Evolutionary conservation across 2,797 vertebrate species (phyloP), one percentile per base, ranked within the genome.

Genomic region (Acridotheres tristis): DNA sequence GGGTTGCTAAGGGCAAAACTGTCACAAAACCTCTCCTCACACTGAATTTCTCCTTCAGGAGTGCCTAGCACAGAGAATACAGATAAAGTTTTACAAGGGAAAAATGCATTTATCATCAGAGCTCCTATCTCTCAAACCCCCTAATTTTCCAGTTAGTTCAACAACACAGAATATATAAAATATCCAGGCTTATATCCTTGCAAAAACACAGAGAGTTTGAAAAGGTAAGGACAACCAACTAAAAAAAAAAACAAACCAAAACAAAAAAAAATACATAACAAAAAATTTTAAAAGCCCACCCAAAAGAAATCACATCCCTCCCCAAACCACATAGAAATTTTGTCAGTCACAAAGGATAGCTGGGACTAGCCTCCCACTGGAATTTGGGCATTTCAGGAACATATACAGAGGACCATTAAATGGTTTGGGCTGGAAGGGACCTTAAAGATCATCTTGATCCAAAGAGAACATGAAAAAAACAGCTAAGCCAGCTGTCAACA

Each of bases 21-120:
- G 78, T 74, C 90, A 86, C 36, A 85, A 84, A 85, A 93, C 66
- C 68, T 89, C 72, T 89, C 84, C 94, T 94, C 85, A 91, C 75
- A 85, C 17, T 48, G 65, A 61, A 71, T 79, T 86, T 82, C 72
- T 80, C 78, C 89, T 89, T 83, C 72, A 92, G 61, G 61, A 89
- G 4, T 55, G 42, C 75, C 75, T 47, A 92, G 75, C 42, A 90
- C n/a, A 66, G 27, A 65, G 34, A 51, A 73, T 26, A 66, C 67
- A 78, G 45, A 73, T 30, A 51, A 94, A 91, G 43, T 73, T 76
- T 86, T 32, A 78, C 25, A 43, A n/a, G n/a, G 13, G 38, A 63
- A 85, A 58, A 36, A 61, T 1, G 18, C 48, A 38, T 87, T 79
- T 87, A 59, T 76, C 73, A 86, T 90, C 84, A 93, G 78, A 86